Base-by-base conservation (phyloP, 2,113 vertebrate species). In the Nothocercus nigrocapillus region DNA sequence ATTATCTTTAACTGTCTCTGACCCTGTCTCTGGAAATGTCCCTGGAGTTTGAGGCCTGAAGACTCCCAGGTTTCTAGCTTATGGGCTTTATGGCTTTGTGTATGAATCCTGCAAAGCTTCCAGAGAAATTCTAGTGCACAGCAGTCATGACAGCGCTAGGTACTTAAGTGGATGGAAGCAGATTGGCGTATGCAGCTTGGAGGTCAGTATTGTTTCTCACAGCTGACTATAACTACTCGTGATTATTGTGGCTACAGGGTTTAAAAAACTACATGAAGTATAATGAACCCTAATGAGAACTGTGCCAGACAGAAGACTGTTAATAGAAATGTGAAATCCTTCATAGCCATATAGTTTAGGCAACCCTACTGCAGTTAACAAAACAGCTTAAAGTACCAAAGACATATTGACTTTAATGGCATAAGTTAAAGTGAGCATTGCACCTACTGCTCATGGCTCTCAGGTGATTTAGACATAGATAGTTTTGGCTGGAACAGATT, bases 261-360 rank as follows among this genome's bases (percentile, higher is more conserved):
- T 90, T 59, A 80, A 74, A 88, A 85, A 77, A 45, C 74, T 54
- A 51, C 80, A 85, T 62, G 80, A 88, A 85, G 72, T 80, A 30
- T 54, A 88, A 74, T 0, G 5, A 94, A 85, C 63, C 72, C 69
- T 67, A 80, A 63, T 1, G 2, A 94, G 64, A 45, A 44, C 62
- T 81, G 61, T 81, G 51, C 28, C 27, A 81, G 85, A 38, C 45
- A 70, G 54, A 49, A 13, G 9, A 36, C 77, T 74, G 69, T 77
- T 90, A 92, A 83, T 19, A 88, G 67, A 83, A 80, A 88, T 49
- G 36, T 40, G 78, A 90, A 86, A 78, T 62, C 67, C 30, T 30
- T 15, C 0, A 0, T 67, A 78, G 34, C 0, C 0, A 1, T 3
- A 25, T 62, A 80, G 63, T 38, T 93, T 67, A 56, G 59, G 49